A percentile compares a stretch with the other conserved stretches of the same genome.
Conservation (phyloP, 1,140 invertebrate genomes). For the Pollicipes pollicipes region DNA sequence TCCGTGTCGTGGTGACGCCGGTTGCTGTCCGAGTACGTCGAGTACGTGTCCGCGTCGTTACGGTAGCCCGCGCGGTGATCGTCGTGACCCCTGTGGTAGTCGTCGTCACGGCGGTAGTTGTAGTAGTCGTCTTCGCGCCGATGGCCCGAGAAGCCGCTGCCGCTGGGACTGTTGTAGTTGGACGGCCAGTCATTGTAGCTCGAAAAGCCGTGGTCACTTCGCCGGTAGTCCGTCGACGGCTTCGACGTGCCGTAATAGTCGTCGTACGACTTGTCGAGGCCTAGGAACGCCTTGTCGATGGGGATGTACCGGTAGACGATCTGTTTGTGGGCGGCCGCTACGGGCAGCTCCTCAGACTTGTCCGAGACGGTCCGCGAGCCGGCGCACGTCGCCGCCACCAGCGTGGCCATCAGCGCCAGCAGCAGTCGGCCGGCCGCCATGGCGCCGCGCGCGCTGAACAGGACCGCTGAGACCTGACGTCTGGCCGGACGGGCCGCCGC, state of each 20-base stretch:
- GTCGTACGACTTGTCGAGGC: not conserved
- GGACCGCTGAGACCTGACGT: not conserved
- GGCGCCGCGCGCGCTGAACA: no score
- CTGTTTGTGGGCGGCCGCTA: not conserved
- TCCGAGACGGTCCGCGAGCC: no score
- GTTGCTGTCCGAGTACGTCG: not conserved
- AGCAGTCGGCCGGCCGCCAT: not conserved
- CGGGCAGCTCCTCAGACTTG: not conserved
- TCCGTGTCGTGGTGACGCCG: not conserved
- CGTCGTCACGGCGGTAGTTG: not conserved
- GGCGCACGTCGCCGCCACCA: no score
- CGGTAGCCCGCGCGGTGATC: no score
- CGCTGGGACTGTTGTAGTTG: not conserved
- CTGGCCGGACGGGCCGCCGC: no score
- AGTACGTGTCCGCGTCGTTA: not conserved
- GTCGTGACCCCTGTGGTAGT: not conserved
- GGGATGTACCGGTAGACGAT: not conserved
- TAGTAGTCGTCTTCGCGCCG: no score
- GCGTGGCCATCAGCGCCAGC: not conserved
- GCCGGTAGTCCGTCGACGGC: not conserved
- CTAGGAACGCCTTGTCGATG: not conserved
- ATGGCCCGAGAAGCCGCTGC: no score
- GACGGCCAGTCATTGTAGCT: not conserved
- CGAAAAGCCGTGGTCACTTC: not conserved
- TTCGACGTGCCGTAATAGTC: not conserved